Evolutionary conservation across 1,140 invertebrate species (phyloP).

Genomic region (Platyscapa corneri): DNA sequence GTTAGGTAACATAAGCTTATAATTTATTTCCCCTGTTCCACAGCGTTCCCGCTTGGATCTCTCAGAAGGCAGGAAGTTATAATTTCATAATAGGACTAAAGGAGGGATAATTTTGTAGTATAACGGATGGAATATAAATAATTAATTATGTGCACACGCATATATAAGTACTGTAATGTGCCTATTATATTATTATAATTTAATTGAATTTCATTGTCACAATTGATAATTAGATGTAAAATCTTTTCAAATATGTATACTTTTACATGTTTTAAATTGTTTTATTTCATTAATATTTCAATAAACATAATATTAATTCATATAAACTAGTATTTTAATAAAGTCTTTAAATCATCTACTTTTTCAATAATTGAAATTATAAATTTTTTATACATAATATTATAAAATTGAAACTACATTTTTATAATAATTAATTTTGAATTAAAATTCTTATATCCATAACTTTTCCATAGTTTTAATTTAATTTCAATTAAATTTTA

Average conservation of each 20-base stretch:
- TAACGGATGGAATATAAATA: conserved; percentile 29
- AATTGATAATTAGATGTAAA: not conserved
- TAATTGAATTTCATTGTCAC: not conserved
- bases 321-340: no score
- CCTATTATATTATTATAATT: not conserved
- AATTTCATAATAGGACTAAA: conserved; percentile 20
- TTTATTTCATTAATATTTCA: no score
- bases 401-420: no score
- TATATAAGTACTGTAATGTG: not conserved
- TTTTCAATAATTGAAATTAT: no score
- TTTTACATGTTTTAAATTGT: not conserved
- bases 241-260: not conserved
- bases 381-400: no score
- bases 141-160: conserved; percentile 18
- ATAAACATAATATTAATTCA: no score
- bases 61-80: conserved; percentile 36
- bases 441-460: no score
- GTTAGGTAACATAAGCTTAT: conserved; percentile 33
- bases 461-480: no score
- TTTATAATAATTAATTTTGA: no score
- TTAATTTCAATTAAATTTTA: no score
- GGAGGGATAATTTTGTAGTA: conserved; percentile 15
- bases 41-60: not conserved
- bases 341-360: no score
- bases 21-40: conserved; percentile 30